phyloP scores from a whole-genome alignment of 1,140 invertebrate genomes.

The Diabrotica undecimpunctata region DNA sequence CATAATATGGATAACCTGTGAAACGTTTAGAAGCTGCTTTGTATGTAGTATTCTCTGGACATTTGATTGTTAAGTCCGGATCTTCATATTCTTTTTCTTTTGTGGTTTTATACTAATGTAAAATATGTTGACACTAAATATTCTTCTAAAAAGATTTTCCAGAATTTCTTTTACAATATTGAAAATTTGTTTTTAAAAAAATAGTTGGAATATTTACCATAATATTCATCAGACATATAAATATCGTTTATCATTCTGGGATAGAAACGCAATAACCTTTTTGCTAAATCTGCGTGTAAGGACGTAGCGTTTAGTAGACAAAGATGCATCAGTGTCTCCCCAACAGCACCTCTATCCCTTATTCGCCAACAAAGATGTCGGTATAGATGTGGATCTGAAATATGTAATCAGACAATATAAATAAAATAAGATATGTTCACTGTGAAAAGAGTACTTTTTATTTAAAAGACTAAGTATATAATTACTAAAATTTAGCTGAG shows the following conservation, averaged over 20 bases:
- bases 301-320: conserved; percentile 89
- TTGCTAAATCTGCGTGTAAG: conserved; percentile 88
- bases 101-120: too few relatives aligned
- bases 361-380: conserved; percentile 90
- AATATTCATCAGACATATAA: conserved; percentile 95
- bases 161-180: too few relatives aligned
- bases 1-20: too few relatives aligned
- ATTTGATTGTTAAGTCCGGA: too few relatives aligned
- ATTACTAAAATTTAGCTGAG: too few relatives aligned
- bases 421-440: background rate
- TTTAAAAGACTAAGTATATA: too few relatives aligned
- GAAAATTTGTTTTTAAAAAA: too few relatives aligned
- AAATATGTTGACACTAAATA: too few relatives aligned
- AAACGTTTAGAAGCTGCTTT: too few relatives aligned
- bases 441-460: background rate
- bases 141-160: too few relatives aligned
- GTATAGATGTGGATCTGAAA: conserved; percentile 53
- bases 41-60: too few relatives aligned
- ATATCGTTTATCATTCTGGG: conserved; percentile 95
- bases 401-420: background rate
- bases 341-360: conserved; percentile 89
- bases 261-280: conserved; percentile 84
- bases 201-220: conserved; percentile 60
- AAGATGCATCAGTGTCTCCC: conserved; percentile 90
- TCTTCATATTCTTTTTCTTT: too few relatives aligned